Base-by-base conservation (phyloP, 2,113 vertebrate genomes). In the Leptodactylus fuscus region DNA sequence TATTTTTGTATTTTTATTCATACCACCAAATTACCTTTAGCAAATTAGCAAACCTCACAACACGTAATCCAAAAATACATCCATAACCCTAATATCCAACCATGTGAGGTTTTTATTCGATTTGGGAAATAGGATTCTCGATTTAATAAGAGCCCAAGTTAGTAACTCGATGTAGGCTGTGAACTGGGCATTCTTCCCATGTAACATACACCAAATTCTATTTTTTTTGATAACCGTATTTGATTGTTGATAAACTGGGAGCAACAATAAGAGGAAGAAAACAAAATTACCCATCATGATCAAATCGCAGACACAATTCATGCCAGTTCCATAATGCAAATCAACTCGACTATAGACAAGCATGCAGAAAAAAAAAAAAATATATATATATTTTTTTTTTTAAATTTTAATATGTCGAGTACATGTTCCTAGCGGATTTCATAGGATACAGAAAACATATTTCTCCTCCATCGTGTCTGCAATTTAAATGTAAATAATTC, bases 101-200 rank as follows among this genome's bases (percentile, higher is more conserved):
- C 78, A 83, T 3, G 36, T 80, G 88, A 87, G 18, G 16, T 12
- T 32, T 89, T 34, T 34, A 89, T 88, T 10, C 82, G 69, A 82
- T 44, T 0, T 0, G 81, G n/a, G 29, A 87, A 81, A 87, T 51
- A 88, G 49, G 8, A 80, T 83, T 32, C 24, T 79, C 86, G 88
- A 84, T 79, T 87, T 89, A 85, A 75, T 13, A 77, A 53, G 87
- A 27, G 6, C 29, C 4, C 5, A 5, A 49, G 41, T n/a, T 41
- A 24, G 34, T 60, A 80, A 80, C 53, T 80, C 53, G 44, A 46
- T 81, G 79, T 32, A 27, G n/a, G 24, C 34, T 48, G 38, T 81
- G 55, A 41, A 81, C 78, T 29, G 38, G 77, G 78, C 78, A 46
- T n/a, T 1, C 22, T 81, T 49, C n/a, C 79, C 79, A 81, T 81